A percentile compares a stretch with the other conserved stretches of the same genome.
phyloP scores from a whole-genome alignment of 2,113 vertebrate genomes.

The Callocephalon fimbriatum region DNA sequence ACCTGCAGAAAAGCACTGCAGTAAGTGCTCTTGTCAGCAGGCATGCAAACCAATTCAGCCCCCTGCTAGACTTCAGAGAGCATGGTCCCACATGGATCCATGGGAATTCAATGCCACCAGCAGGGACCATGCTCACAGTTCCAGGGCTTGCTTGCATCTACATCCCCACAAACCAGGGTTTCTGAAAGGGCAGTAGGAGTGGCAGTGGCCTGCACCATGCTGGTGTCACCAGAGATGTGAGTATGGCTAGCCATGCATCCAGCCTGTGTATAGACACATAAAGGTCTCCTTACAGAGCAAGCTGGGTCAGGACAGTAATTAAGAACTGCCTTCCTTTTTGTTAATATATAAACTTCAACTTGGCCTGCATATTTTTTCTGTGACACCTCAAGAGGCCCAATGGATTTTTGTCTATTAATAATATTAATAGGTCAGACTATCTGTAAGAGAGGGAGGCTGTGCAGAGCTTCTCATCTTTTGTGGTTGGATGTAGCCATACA shows the following conservation, averaged over 20 bases:
- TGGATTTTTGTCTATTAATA: not conserved
- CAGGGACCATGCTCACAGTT: accelerated
- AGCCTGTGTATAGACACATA: not conserved
- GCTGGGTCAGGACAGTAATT: not conserved
- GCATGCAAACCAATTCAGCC: not conserved
- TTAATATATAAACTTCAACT: not conserved
- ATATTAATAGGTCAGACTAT: not conserved
- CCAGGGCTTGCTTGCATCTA: not conserved
- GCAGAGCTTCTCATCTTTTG: not conserved
- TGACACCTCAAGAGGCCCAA: not conserved
- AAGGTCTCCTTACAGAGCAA: not conserved
- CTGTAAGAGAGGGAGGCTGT: not conserved
- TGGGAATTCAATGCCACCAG: accelerated
- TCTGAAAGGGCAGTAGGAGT: accelerated
- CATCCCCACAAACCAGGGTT: not conserved
- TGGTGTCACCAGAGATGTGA: not conserved
- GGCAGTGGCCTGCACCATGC: accelerated
- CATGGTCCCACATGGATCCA: not conserved
- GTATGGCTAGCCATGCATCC: accelerated
- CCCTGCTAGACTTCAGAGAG: not conserved
- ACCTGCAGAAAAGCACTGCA: not conserved
- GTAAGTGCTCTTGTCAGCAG: not conserved
- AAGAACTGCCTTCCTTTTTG: not conserved
- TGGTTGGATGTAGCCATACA: not conserved
- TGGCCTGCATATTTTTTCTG: not conserved